Base-by-base conservation (phyloP, 2,113 vertebrate genomes). In the Formicarius rufipectus region DNA sequence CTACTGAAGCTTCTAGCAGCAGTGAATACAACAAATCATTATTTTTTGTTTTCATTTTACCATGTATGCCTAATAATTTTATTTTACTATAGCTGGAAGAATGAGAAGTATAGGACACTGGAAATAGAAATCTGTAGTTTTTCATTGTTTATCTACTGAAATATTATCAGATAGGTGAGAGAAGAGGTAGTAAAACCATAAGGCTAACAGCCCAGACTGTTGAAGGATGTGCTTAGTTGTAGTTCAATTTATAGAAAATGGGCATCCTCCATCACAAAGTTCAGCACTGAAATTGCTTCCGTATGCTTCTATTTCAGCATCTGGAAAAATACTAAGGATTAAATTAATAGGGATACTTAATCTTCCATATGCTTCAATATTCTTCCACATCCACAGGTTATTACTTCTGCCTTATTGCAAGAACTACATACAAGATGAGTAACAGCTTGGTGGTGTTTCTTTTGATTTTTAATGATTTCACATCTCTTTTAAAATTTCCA, bases 291-390 rank as follows among this genome's bases (percentile, higher is more conserved):
- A 97, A 96, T 95, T 94, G 92, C 83, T 96, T 94, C 92, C 88
- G 21, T 78, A 81, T 95, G 94, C 73, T 81, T 92, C 66, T 62
- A 64, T 67, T 93, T 64, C 47, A 60, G 85, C 95, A 94, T 96
- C 93, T 96, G 95, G 96, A 93, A 93, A 93, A 94, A 89, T 88
- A 84, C 88, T 93, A 73, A 68, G 45, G 76, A 93, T 72, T 93
- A 88, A 94, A 96, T 92, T 88, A 95, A 94, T 78, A 90, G 73
- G 69, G 84, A 91, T 90, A 81, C 90, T 97, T 94, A 82, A 94
- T 96, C 95, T 93, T 94, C 90, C 86, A 81, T 42, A 79, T 84
- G 88, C 22, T 39, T 88, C 50, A 82, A 72, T 95, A 93, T 92
- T 87, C 80, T n/a, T 92, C 60, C 80, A 94, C 76, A 93, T 92